Conservation (phyloP, 2,888 invertebrate species). For the Dendrolimus houi region DNA sequence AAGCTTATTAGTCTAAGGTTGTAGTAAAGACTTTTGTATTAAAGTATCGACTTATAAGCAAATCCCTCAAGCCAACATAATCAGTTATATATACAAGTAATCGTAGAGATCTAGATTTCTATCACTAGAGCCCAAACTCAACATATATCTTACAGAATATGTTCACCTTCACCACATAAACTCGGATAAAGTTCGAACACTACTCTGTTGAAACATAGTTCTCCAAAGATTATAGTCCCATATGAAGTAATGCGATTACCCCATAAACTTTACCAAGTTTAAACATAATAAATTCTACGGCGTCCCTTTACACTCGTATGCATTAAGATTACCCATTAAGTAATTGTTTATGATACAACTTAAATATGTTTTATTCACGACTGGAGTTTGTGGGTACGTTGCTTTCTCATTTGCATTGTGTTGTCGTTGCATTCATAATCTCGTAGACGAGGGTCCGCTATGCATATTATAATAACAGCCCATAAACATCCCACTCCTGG, state of each 20-base stretch:
- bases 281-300: neutral
- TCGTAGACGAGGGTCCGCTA: neutral
- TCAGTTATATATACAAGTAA: no score
- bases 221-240: neutral
- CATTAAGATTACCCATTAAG: neutral
- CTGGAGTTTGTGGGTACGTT: neutral
- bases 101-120: no score
- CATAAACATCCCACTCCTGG: no score
- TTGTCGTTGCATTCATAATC: neutral
- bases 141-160: no score
- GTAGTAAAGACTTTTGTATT: no score
- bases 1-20: no score
- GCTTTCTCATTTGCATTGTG: neutral
- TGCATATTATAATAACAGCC: no score
- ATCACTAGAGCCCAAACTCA: no score
- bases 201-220: neutral
- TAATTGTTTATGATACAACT: slow-evolving; percentile 5
- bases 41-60: no score
- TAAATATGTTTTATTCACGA: slow-evolving; percentile 2
- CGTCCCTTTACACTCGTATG: slow-evolving; percentile 1
- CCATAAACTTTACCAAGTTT: neutral
- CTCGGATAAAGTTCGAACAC: no score
- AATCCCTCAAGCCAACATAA: no score
- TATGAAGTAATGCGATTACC: neutral
- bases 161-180: no score